phyloP scores from a whole-genome alignment of 1,140 invertebrate species.

The Pinna nobilis region DNA sequence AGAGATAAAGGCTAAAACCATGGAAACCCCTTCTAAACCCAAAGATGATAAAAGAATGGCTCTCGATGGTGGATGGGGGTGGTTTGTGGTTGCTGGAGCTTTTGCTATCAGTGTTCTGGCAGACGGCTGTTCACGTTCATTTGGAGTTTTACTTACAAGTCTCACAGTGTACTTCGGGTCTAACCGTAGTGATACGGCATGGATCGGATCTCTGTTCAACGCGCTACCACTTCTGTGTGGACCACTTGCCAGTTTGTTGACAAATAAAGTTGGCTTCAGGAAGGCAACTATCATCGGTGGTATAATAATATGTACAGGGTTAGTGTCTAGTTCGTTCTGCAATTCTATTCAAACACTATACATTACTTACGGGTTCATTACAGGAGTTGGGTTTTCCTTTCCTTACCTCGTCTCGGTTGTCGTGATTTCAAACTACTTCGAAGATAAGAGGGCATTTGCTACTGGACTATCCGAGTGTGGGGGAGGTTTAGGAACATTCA shows the following conservation, averaged over 20 bases:
- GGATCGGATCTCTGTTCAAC: conserved; percentile 77
- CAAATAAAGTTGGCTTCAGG: conserved; percentile 87
- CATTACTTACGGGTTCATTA: conserved; percentile 89
- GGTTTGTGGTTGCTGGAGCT: conserved; percentile 85
- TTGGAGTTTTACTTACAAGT: conserved; percentile 77
- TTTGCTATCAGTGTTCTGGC: conserved; percentile 94
- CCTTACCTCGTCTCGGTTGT: conserved; percentile 84
- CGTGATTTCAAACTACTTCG: conserved; percentile 91
- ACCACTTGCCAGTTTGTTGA: conserved; percentile 90
- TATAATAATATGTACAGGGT: conserved; percentile 83
- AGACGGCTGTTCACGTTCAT: conserved; percentile 82
- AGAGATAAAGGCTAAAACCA: no score
- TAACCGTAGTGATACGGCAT: conserved; percentile 90
- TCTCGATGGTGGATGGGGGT: conserved; percentile 77
- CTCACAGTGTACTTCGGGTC: conserved; percentile 88
- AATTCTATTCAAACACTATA: conserved; percentile 79
- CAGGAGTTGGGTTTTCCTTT: conserved; percentile 89
- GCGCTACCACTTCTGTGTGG: conserved; percentile 81
- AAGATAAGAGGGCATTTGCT: conserved; percentile 90
- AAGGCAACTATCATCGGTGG: conserved; percentile 86
- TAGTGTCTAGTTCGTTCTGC: conserved; percentile 83
- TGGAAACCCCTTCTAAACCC: no score
- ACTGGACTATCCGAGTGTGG: conserved; percentile 85
- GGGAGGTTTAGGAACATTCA: conserved; percentile 70
- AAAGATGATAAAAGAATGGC: no score